phyloP scores from a whole-genome alignment of 2,797 vertebrate species.

The Danio tinwini region DNA sequence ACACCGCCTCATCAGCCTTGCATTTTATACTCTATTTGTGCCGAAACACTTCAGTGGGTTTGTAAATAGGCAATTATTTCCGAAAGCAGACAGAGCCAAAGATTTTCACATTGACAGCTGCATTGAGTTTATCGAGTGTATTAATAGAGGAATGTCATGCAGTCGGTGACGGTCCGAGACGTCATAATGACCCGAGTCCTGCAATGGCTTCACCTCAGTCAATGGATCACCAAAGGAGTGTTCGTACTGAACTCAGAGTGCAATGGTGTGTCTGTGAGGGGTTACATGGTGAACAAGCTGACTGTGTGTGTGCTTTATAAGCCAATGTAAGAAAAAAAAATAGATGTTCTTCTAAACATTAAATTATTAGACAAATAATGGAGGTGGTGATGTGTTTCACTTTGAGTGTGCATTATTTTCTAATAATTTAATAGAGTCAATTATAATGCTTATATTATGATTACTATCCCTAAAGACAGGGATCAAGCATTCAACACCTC shows the following conservation, averaged over 20 bases:
- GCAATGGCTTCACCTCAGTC: slow-evolving; percentile 27
- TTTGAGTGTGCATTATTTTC: too few species aligned
- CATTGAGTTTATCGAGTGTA: slow-evolving; percentile 51
- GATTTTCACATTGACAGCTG: slow-evolving; percentile 62
- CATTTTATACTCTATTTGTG: slow-evolving; percentile 64
- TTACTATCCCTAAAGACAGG: too few species aligned
- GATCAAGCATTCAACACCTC: too few species aligned
- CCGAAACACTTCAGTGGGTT: slow-evolving; percentile 61
- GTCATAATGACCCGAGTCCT: slow-evolving; percentile 34
- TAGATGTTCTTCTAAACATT: too few species aligned
- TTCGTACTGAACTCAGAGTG: slow-evolving; percentile 28
- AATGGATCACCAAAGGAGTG: slow-evolving; percentile 12
- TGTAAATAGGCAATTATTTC: slow-evolving; percentile 66
- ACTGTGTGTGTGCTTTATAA: background rate
- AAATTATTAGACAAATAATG: too few species aligned
- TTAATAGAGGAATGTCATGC: slow-evolving; percentile 51
- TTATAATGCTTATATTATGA: too few species aligned
- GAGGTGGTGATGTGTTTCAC: too few species aligned
- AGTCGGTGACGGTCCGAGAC: slow-evolving; percentile 19
- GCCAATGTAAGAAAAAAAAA: too few species aligned
- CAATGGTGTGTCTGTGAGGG: background rate
- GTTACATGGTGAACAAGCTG: slow-evolving; percentile 10
- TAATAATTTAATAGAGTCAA: too few species aligned
- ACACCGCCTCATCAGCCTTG: slow-evolving; percentile 57
- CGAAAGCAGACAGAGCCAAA: slow-evolving; percentile 56